These are phyloP conservation scores for Plebejus melissa DNA, from an alignment of 2,888 invertebrate genomes.

Conservation along the genomic window DNA sequence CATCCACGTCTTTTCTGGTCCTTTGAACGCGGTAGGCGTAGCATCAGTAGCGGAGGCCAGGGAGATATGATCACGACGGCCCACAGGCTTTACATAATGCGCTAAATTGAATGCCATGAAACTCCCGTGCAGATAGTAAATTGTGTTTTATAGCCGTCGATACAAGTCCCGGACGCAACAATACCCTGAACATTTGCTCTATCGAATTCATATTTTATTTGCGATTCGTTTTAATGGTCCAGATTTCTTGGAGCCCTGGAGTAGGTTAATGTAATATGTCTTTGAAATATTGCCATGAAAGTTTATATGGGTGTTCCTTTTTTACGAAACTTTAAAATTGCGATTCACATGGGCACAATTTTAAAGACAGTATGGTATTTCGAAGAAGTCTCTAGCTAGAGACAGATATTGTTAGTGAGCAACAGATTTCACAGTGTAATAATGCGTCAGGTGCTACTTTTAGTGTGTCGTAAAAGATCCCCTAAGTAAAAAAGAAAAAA, in stretches of 20 bases:
- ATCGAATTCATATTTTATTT: slow-evolving; percentile 3
- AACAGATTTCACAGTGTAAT: background rate
- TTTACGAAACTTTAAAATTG: background rate
- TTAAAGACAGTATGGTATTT: too few relatives aligned
- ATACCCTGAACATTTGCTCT: background rate
- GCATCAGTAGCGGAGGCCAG: slow-evolving; percentile 52
- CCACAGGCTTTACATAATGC: slow-evolving; percentile 43
- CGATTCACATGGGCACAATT: background rate
- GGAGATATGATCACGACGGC: slow-evolving; percentile 53
- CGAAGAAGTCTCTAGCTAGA: too few relatives aligned
- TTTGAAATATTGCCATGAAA: background rate
- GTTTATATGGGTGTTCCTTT: background rate
- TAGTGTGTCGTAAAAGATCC: background rate
- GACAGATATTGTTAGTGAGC: background rate
- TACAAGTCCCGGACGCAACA: background rate
- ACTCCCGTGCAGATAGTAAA: slow-evolving; percentile 27
- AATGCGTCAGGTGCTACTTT: background rate
- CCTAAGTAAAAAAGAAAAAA: slow-evolving; percentile 1
- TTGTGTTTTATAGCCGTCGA: slow-evolving; percentile 29
- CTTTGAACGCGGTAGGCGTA: slow-evolving; percentile 43
- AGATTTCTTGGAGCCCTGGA: background rate
- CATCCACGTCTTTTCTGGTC: slow-evolving; percentile 28
- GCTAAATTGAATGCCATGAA: slow-evolving; percentile 43
- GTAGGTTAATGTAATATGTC: background rate
- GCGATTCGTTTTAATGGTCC: background rate